phyloP scores from a whole-genome alignment of 2,888 invertebrate species.

The Zhengitettix transpicula region DNA sequence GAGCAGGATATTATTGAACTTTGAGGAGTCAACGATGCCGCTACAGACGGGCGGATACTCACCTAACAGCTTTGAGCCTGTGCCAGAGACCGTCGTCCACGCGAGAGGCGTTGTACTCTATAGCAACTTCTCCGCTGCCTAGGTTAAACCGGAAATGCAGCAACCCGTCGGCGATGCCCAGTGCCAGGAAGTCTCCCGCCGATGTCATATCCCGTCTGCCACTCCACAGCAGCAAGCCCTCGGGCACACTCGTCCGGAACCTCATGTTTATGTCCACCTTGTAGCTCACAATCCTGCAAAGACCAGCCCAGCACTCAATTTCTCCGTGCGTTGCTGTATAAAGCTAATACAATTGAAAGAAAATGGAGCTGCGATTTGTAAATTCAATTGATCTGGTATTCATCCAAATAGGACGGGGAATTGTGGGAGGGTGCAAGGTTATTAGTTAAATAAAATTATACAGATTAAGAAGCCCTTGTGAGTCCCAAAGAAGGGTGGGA shows the following conservation, averaged over 20 bases:
- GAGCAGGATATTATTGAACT: too few relatives aligned
- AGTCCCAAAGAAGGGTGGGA: too few relatives aligned
- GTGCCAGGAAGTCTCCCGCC: slow-evolving; percentile 57
- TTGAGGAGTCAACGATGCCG: too few relatives aligned
- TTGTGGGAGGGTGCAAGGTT: too few relatives aligned
- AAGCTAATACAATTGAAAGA: too few relatives aligned
- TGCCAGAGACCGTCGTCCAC: slow-evolving; percentile 86
- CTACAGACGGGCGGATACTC: too few relatives aligned
- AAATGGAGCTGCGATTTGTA: too few relatives aligned
- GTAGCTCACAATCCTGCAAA: slow-evolving; percentile 56
- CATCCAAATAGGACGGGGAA: too few relatives aligned
- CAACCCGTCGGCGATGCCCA: slow-evolving; percentile 67
- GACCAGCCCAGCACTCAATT: neutral
- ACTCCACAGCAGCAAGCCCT: slow-evolving; percentile 73
- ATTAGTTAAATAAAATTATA: too few relatives aligned
- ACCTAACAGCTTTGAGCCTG: slow-evolving; percentile 58
- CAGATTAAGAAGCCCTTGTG: too few relatives aligned
- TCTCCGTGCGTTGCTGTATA: neutral
- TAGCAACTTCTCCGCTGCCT: slow-evolving; percentile 71
- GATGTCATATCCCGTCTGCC: slow-evolving; percentile 45
- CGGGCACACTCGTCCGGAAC: slow-evolving; percentile 52
- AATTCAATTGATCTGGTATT: too few relatives aligned
- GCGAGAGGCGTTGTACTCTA: slow-evolving; percentile 67
- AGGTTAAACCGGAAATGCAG: slow-evolving; percentile 65
- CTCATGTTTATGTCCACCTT: slow-evolving; percentile 77